These are phyloP conservation scores for Heterochromis multidens DNA, from an alignment of 2,113 vertebrate genomes.

Conservation along the genomic window DNA sequence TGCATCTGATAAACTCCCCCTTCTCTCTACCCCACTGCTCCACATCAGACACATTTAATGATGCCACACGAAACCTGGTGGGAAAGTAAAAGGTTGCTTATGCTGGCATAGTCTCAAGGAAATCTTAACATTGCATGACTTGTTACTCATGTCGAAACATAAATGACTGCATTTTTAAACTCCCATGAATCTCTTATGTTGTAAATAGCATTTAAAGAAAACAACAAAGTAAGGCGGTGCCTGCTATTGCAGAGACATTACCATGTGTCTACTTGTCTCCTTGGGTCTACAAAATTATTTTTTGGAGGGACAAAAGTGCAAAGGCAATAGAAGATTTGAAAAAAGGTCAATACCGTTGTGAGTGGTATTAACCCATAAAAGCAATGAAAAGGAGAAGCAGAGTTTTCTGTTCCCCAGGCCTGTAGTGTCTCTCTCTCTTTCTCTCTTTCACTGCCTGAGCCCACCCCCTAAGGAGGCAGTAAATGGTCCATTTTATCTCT, in stretches of 20 bases:
- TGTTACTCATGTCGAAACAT: slow-evolving; percentile 34
- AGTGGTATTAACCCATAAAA: not conserved
- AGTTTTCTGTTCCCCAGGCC: not conserved
- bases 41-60: slow-evolving; percentile 67
- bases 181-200: not conserved
- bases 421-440: not conserved
- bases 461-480: slow-evolving; percentile 62
- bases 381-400: not conserved
- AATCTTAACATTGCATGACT: slow-evolving; percentile 14
- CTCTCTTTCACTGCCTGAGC: slow-evolving; percentile 8
- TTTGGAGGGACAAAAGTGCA: not conserved
- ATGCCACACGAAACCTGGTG: slow-evolving; percentile 35
- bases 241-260: not conserved
- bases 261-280: not conserved
- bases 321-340: not conserved
- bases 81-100: slow-evolving; percentile 4
- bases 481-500: slow-evolving; percentile 76
- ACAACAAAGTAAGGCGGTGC: not conserved
- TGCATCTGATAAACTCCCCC: slow-evolving; percentile 74
- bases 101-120: slow-evolving; percentile 8
- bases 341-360: not conserved
- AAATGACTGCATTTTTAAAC: slow-evolving; percentile 8
- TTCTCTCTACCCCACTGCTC: slow-evolving; percentile 1
- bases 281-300: not conserved
- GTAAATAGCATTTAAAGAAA: slow-evolving; percentile 15